phyloP scores from a whole-genome alignment of 2,888 invertebrate species.

The Drosophila neonasuta region DNA sequence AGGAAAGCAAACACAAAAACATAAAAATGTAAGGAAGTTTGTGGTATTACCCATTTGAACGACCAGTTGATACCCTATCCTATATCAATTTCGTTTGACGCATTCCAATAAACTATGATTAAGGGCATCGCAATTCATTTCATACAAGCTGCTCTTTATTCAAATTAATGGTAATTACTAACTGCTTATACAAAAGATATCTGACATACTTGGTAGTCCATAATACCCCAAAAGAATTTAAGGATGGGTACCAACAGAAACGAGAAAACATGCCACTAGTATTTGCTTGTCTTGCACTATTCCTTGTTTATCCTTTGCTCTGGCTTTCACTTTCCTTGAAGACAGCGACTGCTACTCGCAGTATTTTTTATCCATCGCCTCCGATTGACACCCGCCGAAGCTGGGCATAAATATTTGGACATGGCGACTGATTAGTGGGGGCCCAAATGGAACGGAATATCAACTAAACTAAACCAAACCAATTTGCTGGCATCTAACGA shows the following conservation, averaged over 20 bases:
- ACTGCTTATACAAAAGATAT: background rate
- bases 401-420: conserved; percentile 69
- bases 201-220: no score
- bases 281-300: conserved; percentile 53
- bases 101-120: no score
- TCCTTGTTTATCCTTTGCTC: conserved; percentile 34
- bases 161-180: no score
- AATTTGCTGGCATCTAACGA: conserved; percentile 57
- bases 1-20: conserved; percentile 26
- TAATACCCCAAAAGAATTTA: background rate
- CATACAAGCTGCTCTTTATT: no score
- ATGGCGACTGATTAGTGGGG: conserved; percentile 66
- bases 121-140: no score
- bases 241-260: conserved; percentile 6
- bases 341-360: background rate
- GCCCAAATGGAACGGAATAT: conserved; percentile 23
- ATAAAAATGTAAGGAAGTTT: conserved; percentile 1
- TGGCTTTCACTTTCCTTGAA: conserved; percentile 57
- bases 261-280: conserved; percentile 23
- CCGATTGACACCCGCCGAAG: conserved; percentile 44
- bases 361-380: conserved; percentile 17
- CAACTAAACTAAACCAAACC: conserved; percentile 41
- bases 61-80: background rate
- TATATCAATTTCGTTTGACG: no score
- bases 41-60: background rate